phyloP scores from a whole-genome alignment of 2,888 invertebrate genomes.

The Aspidapion aeneum region DNA sequence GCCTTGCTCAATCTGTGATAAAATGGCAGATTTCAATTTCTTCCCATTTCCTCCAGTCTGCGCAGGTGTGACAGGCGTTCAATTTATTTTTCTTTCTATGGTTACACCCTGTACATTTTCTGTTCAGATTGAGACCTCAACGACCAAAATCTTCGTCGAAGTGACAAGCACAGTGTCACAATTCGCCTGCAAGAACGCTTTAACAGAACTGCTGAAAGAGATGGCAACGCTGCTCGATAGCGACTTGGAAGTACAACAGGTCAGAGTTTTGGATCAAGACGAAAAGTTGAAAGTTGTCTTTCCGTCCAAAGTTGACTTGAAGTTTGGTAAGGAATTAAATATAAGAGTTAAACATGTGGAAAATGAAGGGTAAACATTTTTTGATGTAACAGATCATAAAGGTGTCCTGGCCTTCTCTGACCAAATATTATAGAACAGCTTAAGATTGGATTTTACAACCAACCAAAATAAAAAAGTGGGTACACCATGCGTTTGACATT shows the following conservation, averaged over 20 bases:
- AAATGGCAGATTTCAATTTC: too few species aligned
- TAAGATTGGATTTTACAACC: too few species aligned
- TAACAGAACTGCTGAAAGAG: slow-evolving; percentile 65
- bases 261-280: slow-evolving; percentile 65
- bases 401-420: too few species aligned
- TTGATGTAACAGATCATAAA: too few species aligned
- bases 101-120: too few species aligned
- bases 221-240: slow-evolving; percentile 52
- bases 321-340: slow-evolving; percentile 24
- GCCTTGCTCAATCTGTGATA: too few species aligned
- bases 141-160: slow-evolving; percentile 67
- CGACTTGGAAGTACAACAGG: slow-evolving; percentile 58
- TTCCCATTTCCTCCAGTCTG: too few species aligned
- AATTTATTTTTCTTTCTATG: too few species aligned
- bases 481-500: too few species aligned
- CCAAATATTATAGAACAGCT: too few species aligned
- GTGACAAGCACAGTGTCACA: slow-evolving; percentile 69
- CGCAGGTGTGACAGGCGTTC: too few species aligned
- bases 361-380: background rate
- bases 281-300: slow-evolving; percentile 71
- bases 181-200: slow-evolving; percentile 61
- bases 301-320: slow-evolving; percentile 67
- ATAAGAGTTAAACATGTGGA: background rate
- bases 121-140: slow-evolving; percentile 62
- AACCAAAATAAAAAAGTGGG: too few species aligned